Percentiles rank a stretch among this genome's conserved stretches.
These are phyloP conservation scores for Colius striatus DNA, from an alignment of 2,113 vertebrate genomes.

Conservation along the genomic window DNA sequence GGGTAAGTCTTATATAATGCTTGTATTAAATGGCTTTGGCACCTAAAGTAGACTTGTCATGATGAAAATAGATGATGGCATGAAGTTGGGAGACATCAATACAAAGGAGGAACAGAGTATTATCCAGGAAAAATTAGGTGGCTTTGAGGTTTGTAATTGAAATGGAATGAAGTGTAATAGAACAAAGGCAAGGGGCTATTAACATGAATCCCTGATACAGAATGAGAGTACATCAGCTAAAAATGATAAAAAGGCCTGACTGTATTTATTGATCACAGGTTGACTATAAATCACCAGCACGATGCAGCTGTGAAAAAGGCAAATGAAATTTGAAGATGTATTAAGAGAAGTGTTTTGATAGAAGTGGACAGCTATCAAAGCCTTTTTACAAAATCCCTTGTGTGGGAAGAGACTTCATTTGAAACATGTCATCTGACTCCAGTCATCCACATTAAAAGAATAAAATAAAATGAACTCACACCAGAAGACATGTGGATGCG, in stretches of 20 bases:
- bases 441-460: background rate
- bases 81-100: constrained; percentile 27
- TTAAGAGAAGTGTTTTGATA: background rate
- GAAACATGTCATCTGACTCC: background rate
- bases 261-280: constrained; percentile 41
- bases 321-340: constrained; percentile 34
- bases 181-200: constrained; percentile 42
- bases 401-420: background rate
- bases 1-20: background rate
- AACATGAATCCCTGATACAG: background rate
- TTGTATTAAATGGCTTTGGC: background rate
- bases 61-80: constrained; percentile 32
- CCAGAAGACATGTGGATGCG: background rate
- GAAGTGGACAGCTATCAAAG: background rate
- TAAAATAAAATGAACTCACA: background rate
- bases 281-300: constrained; percentile 11
- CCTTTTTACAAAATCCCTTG: background rate
- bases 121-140: constrained; percentile 34
- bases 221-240: constrained; percentile 6
- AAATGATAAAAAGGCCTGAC: constrained; percentile 20
- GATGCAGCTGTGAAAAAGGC: background rate
- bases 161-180: constrained; percentile 47
- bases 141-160: constrained; percentile 52
- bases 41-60: background rate
- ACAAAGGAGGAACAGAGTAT: constrained; percentile 24